Percentiles rank a stretch among this genome's conserved stretches.
These are phyloP conservation scores for Caenorhabditis sp. DNA, from an alignment of 2,888 invertebrate genomes.

Conservation along the genomic window DNA sequence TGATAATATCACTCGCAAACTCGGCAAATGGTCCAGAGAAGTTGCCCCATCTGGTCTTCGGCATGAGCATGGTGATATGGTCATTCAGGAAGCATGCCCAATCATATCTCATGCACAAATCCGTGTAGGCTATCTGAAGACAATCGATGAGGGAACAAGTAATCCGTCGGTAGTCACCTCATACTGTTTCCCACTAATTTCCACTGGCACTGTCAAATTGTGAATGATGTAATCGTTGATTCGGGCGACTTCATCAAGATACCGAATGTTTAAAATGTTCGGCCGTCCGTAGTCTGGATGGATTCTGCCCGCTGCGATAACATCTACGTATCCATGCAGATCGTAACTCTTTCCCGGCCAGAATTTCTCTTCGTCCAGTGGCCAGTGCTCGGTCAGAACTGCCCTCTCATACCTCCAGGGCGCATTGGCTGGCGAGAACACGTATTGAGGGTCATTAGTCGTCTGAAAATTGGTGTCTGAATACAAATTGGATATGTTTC, in stretches of 20 bases:
- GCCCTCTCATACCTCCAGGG: constrained; percentile 80
- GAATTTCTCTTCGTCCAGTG: constrained; percentile 81
- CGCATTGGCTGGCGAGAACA: constrained; percentile 81
- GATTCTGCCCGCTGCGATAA: constrained; percentile 77
- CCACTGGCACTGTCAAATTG: constrained; percentile 79
- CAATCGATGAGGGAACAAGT: no score
- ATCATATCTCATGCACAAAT: constrained; percentile 88
- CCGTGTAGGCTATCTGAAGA: constrained; percentile 88
- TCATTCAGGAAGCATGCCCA: constrained; percentile 82
- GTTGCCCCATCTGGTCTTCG: constrained; percentile 78
- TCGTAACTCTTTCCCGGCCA: constrained; percentile 82
- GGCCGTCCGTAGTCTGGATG: constrained; percentile 78
- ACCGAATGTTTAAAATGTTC: constrained; percentile 77
- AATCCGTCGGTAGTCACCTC: constrained; percentile 59
- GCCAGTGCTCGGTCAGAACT: constrained; percentile 80
- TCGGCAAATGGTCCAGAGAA: constrained; percentile 79
- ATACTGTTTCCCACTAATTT: constrained; percentile 72
- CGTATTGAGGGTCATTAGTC: constrained; percentile 81
- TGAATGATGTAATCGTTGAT: constrained; percentile 81
- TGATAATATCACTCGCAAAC: constrained; percentile 80
- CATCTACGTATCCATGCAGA: constrained; percentile 81
- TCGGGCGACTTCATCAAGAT: constrained; percentile 80
- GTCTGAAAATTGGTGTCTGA: constrained; percentile 68
- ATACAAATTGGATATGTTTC: no score
- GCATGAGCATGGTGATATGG: constrained; percentile 85